Evolutionary conservation across 2,113 vertebrate species (phyloP).

Genomic region (Saccopteryx leptura): DNA sequence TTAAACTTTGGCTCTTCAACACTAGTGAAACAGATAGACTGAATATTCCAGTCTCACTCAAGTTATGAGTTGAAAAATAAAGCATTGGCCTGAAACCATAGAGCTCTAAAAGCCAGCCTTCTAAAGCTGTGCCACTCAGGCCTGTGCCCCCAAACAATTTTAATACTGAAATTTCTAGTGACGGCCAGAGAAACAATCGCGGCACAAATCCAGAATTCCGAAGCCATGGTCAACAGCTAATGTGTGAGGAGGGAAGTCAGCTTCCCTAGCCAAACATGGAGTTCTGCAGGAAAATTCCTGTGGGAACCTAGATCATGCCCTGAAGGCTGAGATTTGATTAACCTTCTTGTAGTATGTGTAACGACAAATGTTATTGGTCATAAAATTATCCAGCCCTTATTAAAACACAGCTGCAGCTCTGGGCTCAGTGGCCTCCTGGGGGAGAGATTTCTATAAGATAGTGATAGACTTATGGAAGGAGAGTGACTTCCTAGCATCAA

Average conservation of each 20-base stretch:
- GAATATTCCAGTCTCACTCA: constrained; percentile 25
- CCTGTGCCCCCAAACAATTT: neutral
- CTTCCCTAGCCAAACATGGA: constrained; percentile 63
- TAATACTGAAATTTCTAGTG: neutral
- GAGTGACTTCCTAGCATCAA: constrained; percentile 63
- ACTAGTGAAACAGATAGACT: constrained; percentile 76
- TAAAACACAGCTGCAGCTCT: constrained; percentile 84
- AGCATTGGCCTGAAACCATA: neutral
- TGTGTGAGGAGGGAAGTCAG: constrained; percentile 30
- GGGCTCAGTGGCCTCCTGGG: constrained; percentile 80
- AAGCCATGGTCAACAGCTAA: constrained; percentile 44
- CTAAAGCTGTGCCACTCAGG: neutral
- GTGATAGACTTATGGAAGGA: constrained; percentile 72
- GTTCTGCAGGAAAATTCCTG: constrained; percentile 75
- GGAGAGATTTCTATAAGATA: constrained; percentile 85
- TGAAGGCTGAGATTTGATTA: constrained; percentile 84
- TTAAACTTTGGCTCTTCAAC: constrained; percentile 73
- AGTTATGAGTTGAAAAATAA: constrained; percentile 66
- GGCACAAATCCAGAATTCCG: neutral
- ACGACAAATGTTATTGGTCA: constrained; percentile 85
- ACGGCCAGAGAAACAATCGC: neutral
- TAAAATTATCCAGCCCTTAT: constrained; percentile 86
- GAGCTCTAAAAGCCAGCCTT: neutral
- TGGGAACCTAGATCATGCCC: constrained; percentile 79
- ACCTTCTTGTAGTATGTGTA: constrained; percentile 84